Evolutionary conservation across 2,113 vertebrate species (phyloP).

Genomic region (Chionodraco myersi): DNA sequence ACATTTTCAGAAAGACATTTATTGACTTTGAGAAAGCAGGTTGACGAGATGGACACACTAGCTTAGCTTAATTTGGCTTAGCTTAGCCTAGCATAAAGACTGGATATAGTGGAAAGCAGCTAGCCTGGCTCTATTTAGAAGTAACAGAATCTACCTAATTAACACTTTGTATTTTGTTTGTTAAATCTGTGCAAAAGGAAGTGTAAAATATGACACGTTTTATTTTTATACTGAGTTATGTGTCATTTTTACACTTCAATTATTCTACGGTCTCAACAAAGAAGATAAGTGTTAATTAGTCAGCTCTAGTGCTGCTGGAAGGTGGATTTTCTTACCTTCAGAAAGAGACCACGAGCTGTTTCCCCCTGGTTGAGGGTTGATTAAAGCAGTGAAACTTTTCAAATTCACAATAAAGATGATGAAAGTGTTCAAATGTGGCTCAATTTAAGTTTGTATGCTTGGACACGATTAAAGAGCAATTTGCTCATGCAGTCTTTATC

Average conservation of each 20-base stretch:
- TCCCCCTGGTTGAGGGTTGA: background rate
- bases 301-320: background rate
- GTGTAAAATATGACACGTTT: background rate
- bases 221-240: background rate
- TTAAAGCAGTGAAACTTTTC: no score
- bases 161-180: background rate
- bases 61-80: background rate
- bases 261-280: background rate
- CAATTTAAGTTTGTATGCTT: no score
- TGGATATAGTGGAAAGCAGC: background rate
- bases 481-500: no score
- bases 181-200: background rate
- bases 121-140: background rate
- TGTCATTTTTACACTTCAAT: background rate
- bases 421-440: no score
- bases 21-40: background rate
- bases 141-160: background rate
- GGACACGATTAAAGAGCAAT: no score
- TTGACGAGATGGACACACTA: background rate
- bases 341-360: background rate
- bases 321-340: background rate
- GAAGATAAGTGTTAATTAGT: background rate
- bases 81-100: conserved; percentile 3
- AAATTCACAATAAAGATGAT: no score
- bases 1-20: background rate